Conservation (phyloP, 1,140 invertebrate species). For the Megalopta genalis region DNA sequence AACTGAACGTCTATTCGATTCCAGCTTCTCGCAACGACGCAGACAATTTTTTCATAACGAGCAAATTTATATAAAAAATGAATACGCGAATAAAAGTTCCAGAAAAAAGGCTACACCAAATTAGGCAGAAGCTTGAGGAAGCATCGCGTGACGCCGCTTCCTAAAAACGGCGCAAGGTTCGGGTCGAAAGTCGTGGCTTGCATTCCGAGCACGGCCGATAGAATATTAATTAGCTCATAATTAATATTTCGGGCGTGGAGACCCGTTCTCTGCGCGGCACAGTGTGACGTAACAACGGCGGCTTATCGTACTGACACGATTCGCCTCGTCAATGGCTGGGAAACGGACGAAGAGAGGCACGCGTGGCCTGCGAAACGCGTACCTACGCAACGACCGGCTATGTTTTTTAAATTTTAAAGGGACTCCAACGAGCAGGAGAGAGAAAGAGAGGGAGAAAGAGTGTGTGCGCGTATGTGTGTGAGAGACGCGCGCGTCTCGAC, state of each 20-base stretch:
- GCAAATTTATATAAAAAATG: no score
- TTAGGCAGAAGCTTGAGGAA: no score
- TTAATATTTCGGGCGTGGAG: constrained; percentile 15
- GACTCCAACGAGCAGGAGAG: neutral
- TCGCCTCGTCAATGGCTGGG: constrained; percentile 37
- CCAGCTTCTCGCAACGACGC: no score
- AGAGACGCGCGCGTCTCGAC: constrained; percentile 8
- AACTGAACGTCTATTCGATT: no score
- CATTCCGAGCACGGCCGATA: neutral
- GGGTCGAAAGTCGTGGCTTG: neutral
- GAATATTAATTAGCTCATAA: constrained; percentile 19
- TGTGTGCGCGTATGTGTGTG: no score
- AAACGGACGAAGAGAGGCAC: constrained; percentile 25
- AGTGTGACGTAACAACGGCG: constrained; percentile 40
- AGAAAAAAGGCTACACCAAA: no score
- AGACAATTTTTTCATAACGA: no score
- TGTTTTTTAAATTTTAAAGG: constrained; percentile 51
- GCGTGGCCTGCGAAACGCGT: neutral
- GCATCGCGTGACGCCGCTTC: no score
- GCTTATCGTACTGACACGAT: constrained; percentile 32
- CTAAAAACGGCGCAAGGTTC: neutral
- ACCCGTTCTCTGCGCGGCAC: constrained; percentile 23
- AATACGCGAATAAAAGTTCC: no score
- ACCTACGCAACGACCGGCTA: constrained; percentile 13
- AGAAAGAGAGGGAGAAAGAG: no score